Conservation (phyloP, 2,113 vertebrate species). For the Tachysurus fulvidraco region DNA sequence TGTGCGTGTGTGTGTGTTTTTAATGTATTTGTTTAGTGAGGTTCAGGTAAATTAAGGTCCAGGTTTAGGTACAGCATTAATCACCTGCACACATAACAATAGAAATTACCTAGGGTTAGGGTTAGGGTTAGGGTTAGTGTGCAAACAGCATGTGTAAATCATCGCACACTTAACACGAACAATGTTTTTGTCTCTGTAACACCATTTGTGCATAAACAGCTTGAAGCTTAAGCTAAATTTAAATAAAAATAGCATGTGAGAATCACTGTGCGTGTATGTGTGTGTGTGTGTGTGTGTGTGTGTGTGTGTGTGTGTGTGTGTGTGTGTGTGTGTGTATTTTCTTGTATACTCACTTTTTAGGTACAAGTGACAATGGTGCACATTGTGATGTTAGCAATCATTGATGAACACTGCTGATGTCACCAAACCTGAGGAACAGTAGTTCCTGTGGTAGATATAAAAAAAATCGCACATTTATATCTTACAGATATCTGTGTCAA, state of each 20-base stretch:
- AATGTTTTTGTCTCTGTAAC: background rate
- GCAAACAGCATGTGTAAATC: background rate
- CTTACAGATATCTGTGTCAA: background rate
- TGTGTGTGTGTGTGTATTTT: background rate
- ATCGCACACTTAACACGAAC: background rate
- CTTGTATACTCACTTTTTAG: background rate
- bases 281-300: constrained; percentile 5
- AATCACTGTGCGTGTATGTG: background rate
- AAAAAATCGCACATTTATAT: background rate
- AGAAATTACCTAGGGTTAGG: too few relatives aligned
- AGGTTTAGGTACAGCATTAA: background rate
- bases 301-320: constrained; percentile 5
- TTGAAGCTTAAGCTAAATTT: background rate
- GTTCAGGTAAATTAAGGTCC: background rate
- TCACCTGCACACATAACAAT: background rate
- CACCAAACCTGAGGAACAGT: background rate
- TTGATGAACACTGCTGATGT: background rate
- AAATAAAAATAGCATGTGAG: too few relatives aligned
- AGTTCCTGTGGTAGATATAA: background rate
- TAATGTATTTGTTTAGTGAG: background rate
- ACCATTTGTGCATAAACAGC: background rate
- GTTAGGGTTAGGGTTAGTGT: too few relatives aligned
- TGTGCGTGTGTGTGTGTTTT: background rate
- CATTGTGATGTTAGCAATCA: background rate
- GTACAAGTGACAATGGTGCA: background rate